Percentiles rank a stretch among this genome's conserved stretches.
These are phyloP conservation scores for Spinibarbus caldwelli DNA, from an alignment of 2,797 vertebrate species.

Conservation along the genomic window DNA sequence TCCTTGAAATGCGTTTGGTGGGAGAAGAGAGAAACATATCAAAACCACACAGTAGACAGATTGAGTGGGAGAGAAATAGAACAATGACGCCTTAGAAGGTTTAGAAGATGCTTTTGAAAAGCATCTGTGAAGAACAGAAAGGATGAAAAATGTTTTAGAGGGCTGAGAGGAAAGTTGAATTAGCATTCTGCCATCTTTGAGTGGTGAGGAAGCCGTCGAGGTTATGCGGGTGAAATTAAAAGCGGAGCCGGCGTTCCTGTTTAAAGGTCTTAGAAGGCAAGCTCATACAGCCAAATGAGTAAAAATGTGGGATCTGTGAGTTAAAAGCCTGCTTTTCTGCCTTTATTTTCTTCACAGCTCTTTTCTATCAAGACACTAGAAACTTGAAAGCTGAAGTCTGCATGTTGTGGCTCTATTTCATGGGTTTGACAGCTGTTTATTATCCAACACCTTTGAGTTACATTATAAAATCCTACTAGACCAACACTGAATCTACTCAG, in stretches of 20 bases:
- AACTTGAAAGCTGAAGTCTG: constrained; percentile 49
- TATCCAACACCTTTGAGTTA: constrained; percentile 59
- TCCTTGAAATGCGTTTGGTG: constrained; percentile 43
- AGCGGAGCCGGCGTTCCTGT: constrained; percentile 37
- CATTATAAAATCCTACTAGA: constrained; percentile 12
- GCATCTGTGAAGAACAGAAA: constrained; percentile 51
- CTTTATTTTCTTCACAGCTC: constrained; percentile 37
- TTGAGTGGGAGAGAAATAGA: constrained; percentile 36
- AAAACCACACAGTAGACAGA: constrained; percentile 48
- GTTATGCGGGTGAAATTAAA: constrained; percentile 55
- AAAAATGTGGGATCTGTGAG: constrained; percentile 47
- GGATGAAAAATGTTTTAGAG: constrained; percentile 21
- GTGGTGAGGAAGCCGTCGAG: constrained; percentile 41
- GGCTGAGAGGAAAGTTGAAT: constrained; percentile 40
- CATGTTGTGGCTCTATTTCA: constrained; percentile 35
- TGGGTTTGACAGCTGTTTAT: constrained; percentile 48
- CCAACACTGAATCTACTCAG: neutral
- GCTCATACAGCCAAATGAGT: constrained; percentile 49
- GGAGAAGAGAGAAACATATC: constrained; percentile 50
- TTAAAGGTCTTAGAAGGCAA: constrained; percentile 49
- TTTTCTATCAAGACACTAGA: constrained; percentile 34
- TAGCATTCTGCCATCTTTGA: constrained; percentile 55
- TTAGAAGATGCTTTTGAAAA: constrained; percentile 43
- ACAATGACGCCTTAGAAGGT: constrained; percentile 47
- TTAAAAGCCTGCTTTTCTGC: constrained; percentile 49